Evolutionary conservation across 1,140 invertebrate genomes (phyloP).

Genomic region (Oppia nitens): DNA sequence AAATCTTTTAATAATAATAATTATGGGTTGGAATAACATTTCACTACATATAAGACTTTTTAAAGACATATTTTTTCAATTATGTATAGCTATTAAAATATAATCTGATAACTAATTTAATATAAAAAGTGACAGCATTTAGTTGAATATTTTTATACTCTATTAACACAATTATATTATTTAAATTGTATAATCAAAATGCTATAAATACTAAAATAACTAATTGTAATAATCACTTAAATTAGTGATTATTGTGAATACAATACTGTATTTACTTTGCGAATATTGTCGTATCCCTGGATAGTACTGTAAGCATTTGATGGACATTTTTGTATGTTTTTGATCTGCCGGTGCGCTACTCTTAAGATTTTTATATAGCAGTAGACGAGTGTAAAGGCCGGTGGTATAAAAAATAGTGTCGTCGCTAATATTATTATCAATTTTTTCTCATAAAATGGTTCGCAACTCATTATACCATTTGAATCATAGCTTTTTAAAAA

Average conservation of each 20-base stretch:
- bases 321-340: not conserved
- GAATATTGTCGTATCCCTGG: not conserved
- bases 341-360: slow-evolving; percentile 5
- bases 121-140: too few relatives aligned
- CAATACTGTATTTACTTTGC: not conserved
- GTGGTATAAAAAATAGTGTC: slow-evolving; percentile 6
- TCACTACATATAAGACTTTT: too few relatives aligned
- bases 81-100: too few relatives aligned
- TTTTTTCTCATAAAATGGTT: slow-evolving; percentile 6
- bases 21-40: too few relatives aligned
- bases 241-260: not conserved
- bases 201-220: not conserved
- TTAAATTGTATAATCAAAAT: not conserved
- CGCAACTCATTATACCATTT: slow-evolving; percentile 5
- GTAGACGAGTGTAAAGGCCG: not conserved
- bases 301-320: not conserved
- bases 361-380: slow-evolving; percentile 7
- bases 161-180: not conserved
- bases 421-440: not conserved
- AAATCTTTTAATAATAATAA: too few relatives aligned
- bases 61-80: too few relatives aligned
- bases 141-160: too few relatives aligned
- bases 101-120: too few relatives aligned
- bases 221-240: not conserved
- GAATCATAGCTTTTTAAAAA: too few relatives aligned